Evolutionary conservation across 2,113 vertebrate species (phyloP).

Genomic region (Spheniscus mendiculus): DNA sequence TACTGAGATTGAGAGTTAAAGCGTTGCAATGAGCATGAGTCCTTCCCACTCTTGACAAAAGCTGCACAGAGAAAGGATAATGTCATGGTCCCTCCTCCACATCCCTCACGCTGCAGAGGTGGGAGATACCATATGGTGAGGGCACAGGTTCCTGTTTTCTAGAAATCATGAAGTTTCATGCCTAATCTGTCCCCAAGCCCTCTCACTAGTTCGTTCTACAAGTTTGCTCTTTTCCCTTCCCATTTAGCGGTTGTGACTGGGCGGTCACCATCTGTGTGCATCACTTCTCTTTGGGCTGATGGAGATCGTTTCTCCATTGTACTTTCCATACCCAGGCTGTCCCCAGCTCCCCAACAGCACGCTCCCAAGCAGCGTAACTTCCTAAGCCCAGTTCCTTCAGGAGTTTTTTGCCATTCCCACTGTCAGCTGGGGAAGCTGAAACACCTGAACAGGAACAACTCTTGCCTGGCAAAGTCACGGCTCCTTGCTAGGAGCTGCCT

Average conservation of each 20-base stretch:
- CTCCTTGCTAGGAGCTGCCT: background rate
- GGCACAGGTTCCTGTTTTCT: background rate
- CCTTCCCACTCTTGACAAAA: background rate
- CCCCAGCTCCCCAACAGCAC: background rate
- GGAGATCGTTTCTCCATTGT: background rate
- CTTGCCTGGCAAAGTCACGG: background rate
- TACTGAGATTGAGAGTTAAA: background rate
- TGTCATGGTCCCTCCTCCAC: fast-evolving
- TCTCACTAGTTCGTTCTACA: background rate
- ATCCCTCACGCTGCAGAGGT: background rate
- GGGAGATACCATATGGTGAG: background rate
- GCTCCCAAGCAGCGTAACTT: background rate
- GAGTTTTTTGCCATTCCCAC: background rate
- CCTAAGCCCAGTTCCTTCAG: background rate
- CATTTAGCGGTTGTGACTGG: background rate
- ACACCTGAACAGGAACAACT: background rate
- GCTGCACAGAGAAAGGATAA: background rate
- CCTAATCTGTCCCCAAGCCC: background rate
- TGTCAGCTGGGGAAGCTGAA: background rate
- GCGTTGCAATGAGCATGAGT: background rate
- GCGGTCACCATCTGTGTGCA: background rate
- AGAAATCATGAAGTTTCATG: background rate
- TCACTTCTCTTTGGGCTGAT: background rate
- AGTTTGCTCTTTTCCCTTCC: background rate
- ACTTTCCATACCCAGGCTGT: background rate